phyloP scores from a whole-genome alignment of 2,113 vertebrate species.

The Carettochelys insculpta region DNA sequence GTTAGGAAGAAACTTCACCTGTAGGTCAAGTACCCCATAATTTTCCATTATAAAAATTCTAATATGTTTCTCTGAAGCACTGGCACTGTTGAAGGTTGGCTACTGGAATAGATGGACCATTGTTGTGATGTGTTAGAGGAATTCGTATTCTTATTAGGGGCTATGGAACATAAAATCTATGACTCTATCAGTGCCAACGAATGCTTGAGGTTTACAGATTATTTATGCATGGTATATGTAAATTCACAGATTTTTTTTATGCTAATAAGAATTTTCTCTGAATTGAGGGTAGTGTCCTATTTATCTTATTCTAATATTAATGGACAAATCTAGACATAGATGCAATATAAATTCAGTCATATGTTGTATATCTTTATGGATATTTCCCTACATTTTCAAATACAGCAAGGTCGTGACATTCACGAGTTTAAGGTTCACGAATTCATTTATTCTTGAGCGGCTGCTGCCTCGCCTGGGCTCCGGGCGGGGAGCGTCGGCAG shows the following conservation, averaged over 20 bases:
- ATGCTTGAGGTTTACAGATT: not conserved
- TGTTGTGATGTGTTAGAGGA: not conserved
- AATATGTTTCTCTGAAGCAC: not conserved
- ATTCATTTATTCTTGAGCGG: no score
- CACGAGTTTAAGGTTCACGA: no score
- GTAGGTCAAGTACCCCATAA: not conserved
- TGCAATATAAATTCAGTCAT: not conserved
- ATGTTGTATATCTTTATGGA: not conserved
- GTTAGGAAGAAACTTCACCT: not conserved
- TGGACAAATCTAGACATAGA: not conserved
- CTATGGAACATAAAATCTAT: not conserved
- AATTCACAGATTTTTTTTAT: not conserved
- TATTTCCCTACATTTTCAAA: no score
- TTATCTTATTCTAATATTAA: not conserved
- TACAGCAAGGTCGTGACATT: no score
- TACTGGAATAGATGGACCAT: not conserved
- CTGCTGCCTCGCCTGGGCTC: no score
- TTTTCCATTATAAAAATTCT: not conserved
- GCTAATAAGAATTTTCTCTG: not conserved
- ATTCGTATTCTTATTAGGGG: not conserved
- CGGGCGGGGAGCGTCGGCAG: no score
- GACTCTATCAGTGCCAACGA: not conserved
- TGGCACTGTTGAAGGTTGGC: not conserved
- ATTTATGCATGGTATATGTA: not conserved
- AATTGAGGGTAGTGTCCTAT: not conserved